phyloP scores from a whole-genome alignment of 2,888 invertebrate genomes.

The Rhodophaea formosa region DNA sequence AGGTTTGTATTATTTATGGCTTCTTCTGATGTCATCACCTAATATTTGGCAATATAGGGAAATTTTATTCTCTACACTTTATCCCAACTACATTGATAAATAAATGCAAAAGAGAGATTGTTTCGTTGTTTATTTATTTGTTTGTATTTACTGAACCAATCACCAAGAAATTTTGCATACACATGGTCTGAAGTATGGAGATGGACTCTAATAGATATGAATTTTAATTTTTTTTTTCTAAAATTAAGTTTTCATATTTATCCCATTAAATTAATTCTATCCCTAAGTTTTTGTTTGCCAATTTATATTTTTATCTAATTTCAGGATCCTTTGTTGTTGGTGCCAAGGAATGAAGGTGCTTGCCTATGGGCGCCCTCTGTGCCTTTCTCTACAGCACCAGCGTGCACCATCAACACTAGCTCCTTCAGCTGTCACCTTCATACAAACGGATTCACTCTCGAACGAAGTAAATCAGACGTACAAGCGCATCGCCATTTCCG shows the following conservation, averaged over 20 bases:
- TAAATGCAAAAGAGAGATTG: too few relatives aligned
- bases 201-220: too few relatives aligned
- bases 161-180: too few relatives aligned
- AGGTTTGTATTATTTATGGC: slow-evolving; percentile 53
- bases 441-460: slow-evolving; percentile 66
- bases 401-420: slow-evolving; percentile 63
- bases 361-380: slow-evolving; percentile 72
- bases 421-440: slow-evolving; percentile 75
- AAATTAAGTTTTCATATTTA: neutral
- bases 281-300: neutral
- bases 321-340: slow-evolving; percentile 81
- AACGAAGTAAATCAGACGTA: slow-evolving; percentile 72
- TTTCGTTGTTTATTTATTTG: too few relatives aligned
- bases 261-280: neutral
- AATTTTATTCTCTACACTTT: too few relatives aligned
- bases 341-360: slow-evolving; percentile 82
- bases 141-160: too few relatives aligned
- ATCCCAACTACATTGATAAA: too few relatives aligned
- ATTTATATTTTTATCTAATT: slow-evolving; percentile 15
- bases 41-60: too few relatives aligned
- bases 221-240: too few relatives aligned
- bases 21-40: too few relatives aligned
- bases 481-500: slow-evolving; percentile 59
- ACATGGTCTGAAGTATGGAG: too few relatives aligned
- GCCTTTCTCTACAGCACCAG: slow-evolving; percentile 68